Evolutionary conservation across 2,797 vertebrate species (phyloP), one percentile per base, ranked within the genome.

Genomic region (Lepilemur ruficaudatus): DNA sequence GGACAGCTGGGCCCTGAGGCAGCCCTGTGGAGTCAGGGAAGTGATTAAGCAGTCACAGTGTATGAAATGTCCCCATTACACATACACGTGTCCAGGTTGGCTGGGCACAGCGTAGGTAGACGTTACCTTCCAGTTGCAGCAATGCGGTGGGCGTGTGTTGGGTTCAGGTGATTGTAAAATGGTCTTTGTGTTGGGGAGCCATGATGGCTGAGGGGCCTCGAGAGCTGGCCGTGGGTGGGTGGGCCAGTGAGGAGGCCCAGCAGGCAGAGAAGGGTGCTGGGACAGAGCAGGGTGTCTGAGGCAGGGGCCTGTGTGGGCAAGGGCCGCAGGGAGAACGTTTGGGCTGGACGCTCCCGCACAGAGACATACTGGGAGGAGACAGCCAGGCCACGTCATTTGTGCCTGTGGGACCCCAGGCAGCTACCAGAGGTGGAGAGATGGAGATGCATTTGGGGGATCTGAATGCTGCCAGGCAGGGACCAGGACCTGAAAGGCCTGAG

Each of bases 141-240:
- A 8, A 13, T 4, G 10, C 4, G 2, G 4, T 18, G 38, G 83
- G 4, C 13, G 1, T 8, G 2, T 0, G 0, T 43, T 52, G 35
- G 11, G 55, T 22, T 13, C 5, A 1, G 18, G 14, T 50, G 17
- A 32, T 52, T 46, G 6, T 22, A 55, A 15, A 13, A 3, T 43
- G n/a, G 28, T 75, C 46, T 32, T 35, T 1, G 5, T 48, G 57
- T 48, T 30, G 11, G 52, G 32, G 23, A 70, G 50, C 10, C 70
- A 10, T 5, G 38, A 55, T 18, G 5, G 43, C 41, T 52, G 48
- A 48, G 61, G 46, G n/a, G 12, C 12, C 7, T 11, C 28, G 25
- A 41, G 13, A 67, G 46, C 41, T 79, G 22, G 50, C 38, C 1
- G 1, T n/a, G 38, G 82, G 59, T 22, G 12, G 35, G 18, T 57